Evolutionary conservation across 2,113 vertebrate species (phyloP).

Genomic region (Hyperoodon ampullatus): DNA sequence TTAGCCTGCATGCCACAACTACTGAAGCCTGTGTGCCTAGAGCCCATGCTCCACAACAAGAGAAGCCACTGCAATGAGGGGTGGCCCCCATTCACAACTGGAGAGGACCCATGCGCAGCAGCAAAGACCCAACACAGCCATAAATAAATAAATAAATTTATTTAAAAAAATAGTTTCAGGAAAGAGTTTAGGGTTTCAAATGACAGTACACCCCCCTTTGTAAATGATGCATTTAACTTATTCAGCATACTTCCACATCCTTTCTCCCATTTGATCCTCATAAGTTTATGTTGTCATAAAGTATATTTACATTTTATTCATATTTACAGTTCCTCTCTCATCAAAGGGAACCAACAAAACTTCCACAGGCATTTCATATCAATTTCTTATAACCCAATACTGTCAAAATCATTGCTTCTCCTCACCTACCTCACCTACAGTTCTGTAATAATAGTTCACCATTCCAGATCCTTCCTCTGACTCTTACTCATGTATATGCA

Average conservation of each 20-base stretch:
- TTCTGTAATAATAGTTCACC: neutral
- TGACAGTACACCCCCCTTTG: neutral
- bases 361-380: conserved; percentile 37
- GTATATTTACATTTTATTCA: conserved; percentile 69
- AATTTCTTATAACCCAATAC: conserved; percentile 65
- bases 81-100: no score
- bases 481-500: neutral
- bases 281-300: conserved; percentile 66
- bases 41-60: no score
- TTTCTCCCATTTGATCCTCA: conserved; percentile 55
- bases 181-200: neutral
- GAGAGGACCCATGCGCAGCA: no score
- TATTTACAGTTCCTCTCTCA: conserved; percentile 61
- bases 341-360: conserved; percentile 54
- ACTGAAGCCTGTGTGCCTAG: no score
- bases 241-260: neutral
- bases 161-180: neutral
- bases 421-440: neutral
- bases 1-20: no score
- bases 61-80: no score
- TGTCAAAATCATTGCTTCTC: conserved; percentile 51
- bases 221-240: conserved; percentile 8
- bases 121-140: no score
- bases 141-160: no score
- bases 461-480: neutral